A percentile compares a stretch with the other conserved stretches of the same genome.
These are phyloP conservation scores for Sebastolobus altivelis DNA, from an alignment of 2,797 vertebrate genomes.

Conservation along the genomic window DNA sequence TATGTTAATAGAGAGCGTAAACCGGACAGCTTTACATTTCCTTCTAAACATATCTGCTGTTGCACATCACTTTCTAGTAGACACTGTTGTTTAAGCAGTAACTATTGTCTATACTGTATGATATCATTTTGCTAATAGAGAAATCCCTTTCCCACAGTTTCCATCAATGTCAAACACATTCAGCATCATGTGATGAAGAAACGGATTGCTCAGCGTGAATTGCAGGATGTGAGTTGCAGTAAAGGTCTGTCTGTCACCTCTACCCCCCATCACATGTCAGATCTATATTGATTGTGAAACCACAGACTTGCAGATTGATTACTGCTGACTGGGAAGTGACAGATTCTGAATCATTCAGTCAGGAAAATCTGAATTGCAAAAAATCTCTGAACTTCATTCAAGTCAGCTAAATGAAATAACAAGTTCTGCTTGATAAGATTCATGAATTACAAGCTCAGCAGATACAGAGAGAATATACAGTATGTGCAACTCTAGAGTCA, in stretches of 20 bases:
- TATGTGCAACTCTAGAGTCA: background rate
- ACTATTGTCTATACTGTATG: background rate
- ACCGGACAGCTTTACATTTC: background rate
- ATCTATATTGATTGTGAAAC: slow-evolving; percentile 66
- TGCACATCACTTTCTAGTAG: background rate
- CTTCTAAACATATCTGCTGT: background rate
- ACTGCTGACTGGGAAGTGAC: slow-evolving; percentile 50
- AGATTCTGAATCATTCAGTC: slow-evolving; percentile 50
- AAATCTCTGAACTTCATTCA: background rate
- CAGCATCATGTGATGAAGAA: background rate
- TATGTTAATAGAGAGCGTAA: background rate
- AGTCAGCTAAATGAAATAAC: slow-evolving; percentile 41
- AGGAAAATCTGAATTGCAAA: slow-evolving; percentile 26
- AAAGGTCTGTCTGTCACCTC: slow-evolving; percentile 41
- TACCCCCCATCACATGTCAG: slow-evolving; percentile 12
- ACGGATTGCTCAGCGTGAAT: background rate
- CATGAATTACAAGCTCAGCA: slow-evolving; percentile 19
- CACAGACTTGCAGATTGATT: slow-evolving; percentile 39
- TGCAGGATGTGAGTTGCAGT: background rate
- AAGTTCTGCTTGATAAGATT: slow-evolving; percentile 1
- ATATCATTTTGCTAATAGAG: background rate
- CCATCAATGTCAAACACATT: background rate
- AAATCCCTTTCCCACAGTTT: background rate
- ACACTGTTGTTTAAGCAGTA: background rate
- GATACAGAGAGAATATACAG: background rate